Conservation (phyloP, 2,888 invertebrate species). For the Oeneis ivallda region DNA sequence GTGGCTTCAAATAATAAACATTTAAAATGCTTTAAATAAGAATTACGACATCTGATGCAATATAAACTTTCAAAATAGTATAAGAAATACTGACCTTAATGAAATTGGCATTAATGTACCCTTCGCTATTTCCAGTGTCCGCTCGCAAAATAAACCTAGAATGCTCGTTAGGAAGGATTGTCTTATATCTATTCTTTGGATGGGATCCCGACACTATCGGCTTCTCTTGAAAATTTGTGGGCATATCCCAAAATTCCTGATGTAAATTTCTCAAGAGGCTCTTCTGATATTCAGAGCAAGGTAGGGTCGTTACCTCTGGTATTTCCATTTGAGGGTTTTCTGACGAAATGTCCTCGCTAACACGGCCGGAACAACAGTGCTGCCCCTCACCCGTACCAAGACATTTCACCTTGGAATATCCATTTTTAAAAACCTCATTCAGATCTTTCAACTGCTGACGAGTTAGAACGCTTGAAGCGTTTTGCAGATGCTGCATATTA, state of each 20-base stretch:
- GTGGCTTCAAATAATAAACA: not conserved
- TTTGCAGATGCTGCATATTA: slow-evolving; percentile 87
- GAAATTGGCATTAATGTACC: slow-evolving; percentile 97
- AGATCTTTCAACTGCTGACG: slow-evolving; percentile 83
- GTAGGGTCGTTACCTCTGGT: slow-evolving; percentile 63
- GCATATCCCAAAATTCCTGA: slow-evolving; percentile 97
- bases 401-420: slow-evolving; percentile 74
- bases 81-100: slow-evolving; percentile 85
- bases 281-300: slow-evolving; percentile 84
- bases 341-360: slow-evolving; percentile 54
- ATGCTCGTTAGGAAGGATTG: slow-evolving; percentile 94
- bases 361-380: slow-evolving; percentile 63
- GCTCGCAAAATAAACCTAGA: slow-evolving; percentile 88
- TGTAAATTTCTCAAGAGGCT: slow-evolving; percentile 83
- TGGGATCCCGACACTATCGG: slow-evolving; percentile 94
- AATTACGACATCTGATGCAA: not conserved
- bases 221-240: slow-evolving; percentile 94
- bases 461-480: slow-evolving; percentile 84
- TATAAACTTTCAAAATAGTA: not conserved
- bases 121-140: slow-evolving; percentile 81
- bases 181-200: slow-evolving; percentile 93
- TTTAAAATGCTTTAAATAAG: not conserved
- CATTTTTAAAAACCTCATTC: slow-evolving; percentile 81
- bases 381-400: slow-evolving; percentile 57
- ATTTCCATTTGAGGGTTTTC: slow-evolving; percentile 69